A percentile compares a stretch with the other conserved stretches of the same genome.
Conservation (phyloP, 2,888 invertebrate species). For the Drosophila meridionalis region DNA sequence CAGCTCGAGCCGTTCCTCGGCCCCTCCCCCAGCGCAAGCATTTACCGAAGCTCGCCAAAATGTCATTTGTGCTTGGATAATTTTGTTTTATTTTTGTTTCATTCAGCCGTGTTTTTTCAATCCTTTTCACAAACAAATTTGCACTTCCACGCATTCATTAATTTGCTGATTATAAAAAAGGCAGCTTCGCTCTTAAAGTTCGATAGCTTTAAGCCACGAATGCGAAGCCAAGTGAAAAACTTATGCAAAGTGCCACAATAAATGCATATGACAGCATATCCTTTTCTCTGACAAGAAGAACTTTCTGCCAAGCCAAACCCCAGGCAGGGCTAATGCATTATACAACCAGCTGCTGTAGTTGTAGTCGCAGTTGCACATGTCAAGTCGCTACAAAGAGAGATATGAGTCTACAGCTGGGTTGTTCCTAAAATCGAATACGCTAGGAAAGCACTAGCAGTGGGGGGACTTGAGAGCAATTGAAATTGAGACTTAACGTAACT, state of each 20-base stretch:
- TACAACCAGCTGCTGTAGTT: conserved; percentile 30
- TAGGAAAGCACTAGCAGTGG: not conserved
- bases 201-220: conserved; percentile 30
- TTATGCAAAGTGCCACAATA: conserved; percentile 57
- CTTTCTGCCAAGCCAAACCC: conserved; percentile 27
- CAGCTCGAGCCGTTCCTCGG: conserved; percentile 19
- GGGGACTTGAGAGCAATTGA: too few relatives aligned
- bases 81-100: conserved; percentile 32
- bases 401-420: conserved; percentile 3
- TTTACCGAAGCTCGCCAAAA: conserved; percentile 46
- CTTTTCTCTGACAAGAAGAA: conserved; percentile 69
- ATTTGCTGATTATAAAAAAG: conserved; percentile 58
- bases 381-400: conserved; percentile 31
- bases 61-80: conserved; percentile 37
- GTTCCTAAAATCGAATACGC: conserved; percentile 26
- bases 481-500: too few relatives aligned
- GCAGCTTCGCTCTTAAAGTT: conserved; percentile 28
- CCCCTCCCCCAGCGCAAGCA: conserved; percentile 1
- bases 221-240: conserved; percentile 31
- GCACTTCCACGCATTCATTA: conserved; percentile 73
- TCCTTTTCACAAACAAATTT: conserved; percentile 70
- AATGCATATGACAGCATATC: conserved; percentile 73
- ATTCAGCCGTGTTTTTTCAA: conserved; percentile 42
- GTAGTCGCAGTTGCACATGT: conserved; percentile 56
- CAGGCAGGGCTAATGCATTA: conserved; percentile 36